Evolutionary conservation across 2,888 invertebrate genomes (phyloP), one percentile per base, ranked within the genome.

Genomic region (Yponomeuta sedellus): DNA sequence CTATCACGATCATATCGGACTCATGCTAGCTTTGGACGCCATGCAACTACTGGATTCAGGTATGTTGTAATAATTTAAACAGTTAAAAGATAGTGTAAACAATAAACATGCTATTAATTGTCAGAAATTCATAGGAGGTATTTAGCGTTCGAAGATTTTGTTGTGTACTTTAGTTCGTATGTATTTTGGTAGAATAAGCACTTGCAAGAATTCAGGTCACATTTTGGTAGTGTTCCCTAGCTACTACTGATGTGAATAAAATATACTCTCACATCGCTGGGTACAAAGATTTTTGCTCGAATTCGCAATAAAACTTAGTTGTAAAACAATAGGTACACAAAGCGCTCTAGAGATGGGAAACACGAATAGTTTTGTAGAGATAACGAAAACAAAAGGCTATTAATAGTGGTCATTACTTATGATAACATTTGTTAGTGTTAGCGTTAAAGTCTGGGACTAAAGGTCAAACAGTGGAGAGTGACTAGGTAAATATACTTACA

Each of bases 1-100:
- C 80, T 95, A 97, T 77, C 96, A 96, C 78, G 98, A 98, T 77
- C 97, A 98, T 81, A 93, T 97, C 71, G 98, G 97, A 4, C 91
- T 98, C n/a, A 94, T 98, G 94, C 92, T 96, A 67, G 96, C 97
- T 58, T 92, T 98, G 85, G 94, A 97, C 72, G 94, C 96, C 70
- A 93, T 94, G 84, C 95, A 96, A 68, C 93, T 98, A 0, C 92
- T 98, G 69, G 94, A 96, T 72, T 94, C 94, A 77, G 95, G 96
- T 96, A 62, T 34, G 62, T 16, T 52, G 44, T 52, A 12, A 52
- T 16, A 52, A 34, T 34, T 34, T 5, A 1, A 34, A 34, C 34
- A 34, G 34, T 5, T 34, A 8, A 8, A 34, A 34, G 10, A 34
- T 4, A 6, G 8, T 34, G 6, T 34, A 34, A 25, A 25, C n/a